phyloP scores from a whole-genome alignment of 2,888 invertebrate species.

The Apotomis capreana region DNA sequence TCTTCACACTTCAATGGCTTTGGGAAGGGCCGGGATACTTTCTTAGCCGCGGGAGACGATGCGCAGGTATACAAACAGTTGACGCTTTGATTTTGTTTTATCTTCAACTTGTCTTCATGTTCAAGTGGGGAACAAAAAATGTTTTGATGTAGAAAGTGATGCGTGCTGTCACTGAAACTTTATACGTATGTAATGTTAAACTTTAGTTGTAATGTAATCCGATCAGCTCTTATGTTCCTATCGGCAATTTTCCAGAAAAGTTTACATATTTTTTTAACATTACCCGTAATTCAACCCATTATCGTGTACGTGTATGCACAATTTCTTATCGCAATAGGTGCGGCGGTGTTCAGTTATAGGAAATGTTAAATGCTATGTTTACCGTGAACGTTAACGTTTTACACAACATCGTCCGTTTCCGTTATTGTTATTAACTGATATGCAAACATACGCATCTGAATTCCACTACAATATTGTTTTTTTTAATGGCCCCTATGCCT shows the following conservation, averaged over 20 bases:
- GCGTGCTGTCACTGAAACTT: neutral
- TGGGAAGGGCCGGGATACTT: constrained; percentile 54
- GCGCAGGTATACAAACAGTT: constrained; percentile 68
- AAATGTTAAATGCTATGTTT: constrained; percentile 40
- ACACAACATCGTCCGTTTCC: constrained; percentile 47
- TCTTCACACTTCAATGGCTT: constrained; percentile 70
- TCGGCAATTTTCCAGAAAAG: constrained; percentile 4
- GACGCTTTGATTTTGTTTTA: constrained; percentile 57
- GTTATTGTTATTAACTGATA: constrained; percentile 45
- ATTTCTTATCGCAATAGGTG: constrained; percentile 39
- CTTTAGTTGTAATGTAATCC: neutral
- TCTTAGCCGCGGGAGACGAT: constrained; percentile 60
- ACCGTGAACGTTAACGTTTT: constrained; percentile 47
- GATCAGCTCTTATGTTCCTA: neutral
- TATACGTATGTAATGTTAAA: neutral
- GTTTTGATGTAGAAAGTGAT: constrained; percentile 30
- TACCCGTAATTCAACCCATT: constrained; percentile 24
- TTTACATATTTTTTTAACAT: constrained; percentile 13
- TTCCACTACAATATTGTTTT: constrained; percentile 4
- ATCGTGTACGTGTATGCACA: constrained; percentile 24
- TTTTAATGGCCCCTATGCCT: constrained; percentile 35
- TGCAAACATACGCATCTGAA: constrained; percentile 24
- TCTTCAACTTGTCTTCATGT: constrained; percentile 55
- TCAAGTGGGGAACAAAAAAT: constrained; percentile 49
- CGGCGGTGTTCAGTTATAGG: constrained; percentile 29